Base-by-base conservation (phyloP, 2,797 vertebrate species). In the Gymnodraco acuticeps region DNA sequence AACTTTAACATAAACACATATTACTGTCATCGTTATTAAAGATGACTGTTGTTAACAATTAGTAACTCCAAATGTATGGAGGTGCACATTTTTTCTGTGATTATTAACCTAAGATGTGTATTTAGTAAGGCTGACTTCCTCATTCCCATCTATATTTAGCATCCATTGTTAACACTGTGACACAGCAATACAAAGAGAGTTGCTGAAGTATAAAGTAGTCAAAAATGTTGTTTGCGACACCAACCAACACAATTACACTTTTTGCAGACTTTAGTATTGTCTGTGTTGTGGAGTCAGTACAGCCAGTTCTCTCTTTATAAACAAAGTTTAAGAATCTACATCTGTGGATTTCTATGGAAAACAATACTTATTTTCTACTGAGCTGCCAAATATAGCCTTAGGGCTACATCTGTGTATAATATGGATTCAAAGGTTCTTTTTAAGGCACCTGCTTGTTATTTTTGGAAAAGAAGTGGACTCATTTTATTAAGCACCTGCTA, bases 111-210 rank as follows among this genome's bases (percentile, higher is more conserved):
- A 53, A 54, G 11, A 10, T 10, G 20, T 55, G 41, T 47, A 3
- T 64, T 54, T 50, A 10, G 3, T 20, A 3, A 8, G 42, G 14
- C 20, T 51, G 42, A 53, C 73, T 84, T 89, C 80, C 82, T 83
- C 55, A 38, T 83, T 76, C 68, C 17, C 16, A 0, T 42, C 63
- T 51, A 53, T 56, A 63, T 71, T 64, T 47, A 73, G 41, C 27
- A 11, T 5, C 1, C 58, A 3, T 41, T 2, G 17, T 70, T 11
- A 31, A 1, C 17, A 10, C 63, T 31, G 23, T 61, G 52, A 74
- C 52, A 23, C 50, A 46, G 38, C 12, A n/a, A 70, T 3, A 20
- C 38, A 42, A 4, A 65, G 15, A 56, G 10, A 38, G 3, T 63
- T 20, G 13, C 33, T 64, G 14, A 33, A 5, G 43, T 10, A 67